A percentile compares a stretch with the other conserved stretches of the same genome.
These are phyloP conservation scores for Andrena praecox DNA, from an alignment of 2,888 invertebrate species.

Conservation along the genomic window DNA sequence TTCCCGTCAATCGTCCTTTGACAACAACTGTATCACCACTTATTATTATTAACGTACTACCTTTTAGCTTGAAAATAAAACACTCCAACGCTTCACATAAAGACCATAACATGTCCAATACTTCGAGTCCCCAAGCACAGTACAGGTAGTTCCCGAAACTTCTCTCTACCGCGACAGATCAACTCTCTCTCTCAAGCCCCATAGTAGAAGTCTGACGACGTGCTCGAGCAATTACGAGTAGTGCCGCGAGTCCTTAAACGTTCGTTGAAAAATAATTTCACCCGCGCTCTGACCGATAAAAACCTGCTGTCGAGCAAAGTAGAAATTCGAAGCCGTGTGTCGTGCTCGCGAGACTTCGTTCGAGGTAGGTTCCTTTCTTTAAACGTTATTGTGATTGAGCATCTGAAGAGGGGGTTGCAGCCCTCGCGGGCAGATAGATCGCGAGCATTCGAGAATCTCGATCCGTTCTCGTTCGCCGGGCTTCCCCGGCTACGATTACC, in stretches of 20 bases:
- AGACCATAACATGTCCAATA: too few relatives aligned
- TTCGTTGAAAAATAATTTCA: constrained; percentile 24
- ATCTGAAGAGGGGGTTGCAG: constrained; percentile 56
- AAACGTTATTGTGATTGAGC: constrained; percentile 57
- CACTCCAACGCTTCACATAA: background rate
- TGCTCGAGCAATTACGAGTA: constrained; percentile 34
- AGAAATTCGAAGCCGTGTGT: constrained; percentile 29
- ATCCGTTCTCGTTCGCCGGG: background rate
- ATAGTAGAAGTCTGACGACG: background rate
- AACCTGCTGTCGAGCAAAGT: constrained; percentile 29
- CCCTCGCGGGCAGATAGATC: constrained; percentile 29
- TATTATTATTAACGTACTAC: too few relatives aligned
- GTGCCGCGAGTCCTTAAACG: background rate
- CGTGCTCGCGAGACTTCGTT: constrained; percentile 53
- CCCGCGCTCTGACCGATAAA: background rate
- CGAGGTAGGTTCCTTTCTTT: constrained; percentile 68
- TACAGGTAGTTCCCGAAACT: too few relatives aligned
- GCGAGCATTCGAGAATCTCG: background rate
- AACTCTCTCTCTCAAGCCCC: too few relatives aligned
- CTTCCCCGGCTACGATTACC: constrained; percentile 7
- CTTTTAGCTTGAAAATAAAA: background rate
- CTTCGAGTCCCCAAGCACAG: too few relatives aligned
- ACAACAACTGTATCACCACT: too few relatives aligned
- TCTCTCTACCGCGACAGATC: too few relatives aligned
- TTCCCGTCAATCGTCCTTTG: too few relatives aligned